phyloP scores from a whole-genome alignment of 2,888 invertebrate genomes.

The Trissoscelio sp. region DNA sequence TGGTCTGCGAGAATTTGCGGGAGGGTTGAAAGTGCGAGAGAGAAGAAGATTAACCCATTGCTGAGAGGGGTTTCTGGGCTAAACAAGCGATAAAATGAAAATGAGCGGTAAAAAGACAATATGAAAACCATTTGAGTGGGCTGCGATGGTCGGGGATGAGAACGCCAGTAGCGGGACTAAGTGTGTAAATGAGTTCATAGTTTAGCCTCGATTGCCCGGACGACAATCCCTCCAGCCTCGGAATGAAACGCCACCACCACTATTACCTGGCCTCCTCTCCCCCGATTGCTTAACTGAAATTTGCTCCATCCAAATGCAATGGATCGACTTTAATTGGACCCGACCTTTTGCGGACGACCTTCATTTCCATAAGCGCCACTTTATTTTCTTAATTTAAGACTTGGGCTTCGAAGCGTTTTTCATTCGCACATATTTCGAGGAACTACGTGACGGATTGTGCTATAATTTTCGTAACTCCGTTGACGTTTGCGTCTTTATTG shows the following conservation, averaged over 20 bases:
- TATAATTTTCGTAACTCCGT: constrained; percentile 5
- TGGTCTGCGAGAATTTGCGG: constrained; percentile 32
- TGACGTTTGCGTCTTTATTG: constrained; percentile 61
- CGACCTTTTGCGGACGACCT: constrained; percentile 61
- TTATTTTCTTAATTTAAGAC: constrained; percentile 52
- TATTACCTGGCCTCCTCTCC: constrained; percentile 59
- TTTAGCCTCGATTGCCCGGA: constrained; percentile 81
- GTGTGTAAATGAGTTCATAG: constrained; percentile 82
- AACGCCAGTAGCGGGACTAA: constrained; percentile 77
- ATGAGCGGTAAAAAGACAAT: constrained; percentile 83
- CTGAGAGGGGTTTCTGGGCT: constrained; percentile 74
- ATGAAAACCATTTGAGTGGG: constrained; percentile 82
- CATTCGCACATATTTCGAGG: no score
- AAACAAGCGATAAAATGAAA: constrained; percentile 83
- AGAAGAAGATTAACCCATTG: constrained; percentile 77
- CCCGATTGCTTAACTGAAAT: constrained; percentile 63
- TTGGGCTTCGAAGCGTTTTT: constrained; percentile 15
- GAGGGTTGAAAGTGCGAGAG: constrained; percentile 31
- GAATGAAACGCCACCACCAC: constrained; percentile 43
- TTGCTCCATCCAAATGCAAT: constrained; percentile 58
- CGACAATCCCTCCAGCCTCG: constrained; percentile 78
- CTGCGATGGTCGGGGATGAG: constrained; percentile 70
- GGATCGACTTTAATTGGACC: constrained; percentile 69
- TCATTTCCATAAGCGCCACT: constrained; percentile 60
- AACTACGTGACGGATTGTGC: constrained; percentile 6